A percentile compares a stretch with the other conserved stretches of the same genome.
Conservation (phyloP, 2,888 invertebrate species). For the Bellardia bayeri region DNA sequence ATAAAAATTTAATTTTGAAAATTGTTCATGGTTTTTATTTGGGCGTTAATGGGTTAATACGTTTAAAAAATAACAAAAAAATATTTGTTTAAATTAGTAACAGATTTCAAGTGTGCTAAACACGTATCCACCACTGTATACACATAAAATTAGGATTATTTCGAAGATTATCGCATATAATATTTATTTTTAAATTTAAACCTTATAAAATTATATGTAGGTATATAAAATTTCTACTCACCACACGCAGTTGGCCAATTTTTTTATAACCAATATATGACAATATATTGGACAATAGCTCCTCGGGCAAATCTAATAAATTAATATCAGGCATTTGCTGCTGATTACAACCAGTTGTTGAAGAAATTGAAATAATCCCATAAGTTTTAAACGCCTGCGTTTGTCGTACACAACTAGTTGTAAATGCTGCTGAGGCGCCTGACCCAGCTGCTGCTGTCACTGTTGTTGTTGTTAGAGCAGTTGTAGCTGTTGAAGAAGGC, state of each 20-base stretch:
- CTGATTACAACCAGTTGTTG: slow-evolving; percentile 66
- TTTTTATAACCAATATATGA: slow-evolving; percentile 90
- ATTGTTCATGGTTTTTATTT: too few relatives aligned
- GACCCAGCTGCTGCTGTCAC: slow-evolving; percentile 34
- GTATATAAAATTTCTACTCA: slow-evolving; percentile 84
- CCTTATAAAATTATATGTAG: too few relatives aligned
- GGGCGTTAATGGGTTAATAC: too few relatives aligned
- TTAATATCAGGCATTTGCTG: slow-evolving; percentile 70
- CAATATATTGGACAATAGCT: slow-evolving; percentile 92
- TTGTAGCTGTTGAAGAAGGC: slow-evolving; percentile 58
- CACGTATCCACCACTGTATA: too few relatives aligned
- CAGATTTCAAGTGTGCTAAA: too few relatives aligned
- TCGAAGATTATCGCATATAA: too few relatives aligned
- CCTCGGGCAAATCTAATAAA: slow-evolving; percentile 91
- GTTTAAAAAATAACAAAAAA: too few relatives aligned
- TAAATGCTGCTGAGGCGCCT: slow-evolving; percentile 46
- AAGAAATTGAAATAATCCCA: slow-evolving; percentile 67
- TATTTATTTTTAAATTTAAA: too few relatives aligned
- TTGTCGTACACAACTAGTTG: slow-evolving; percentile 73
- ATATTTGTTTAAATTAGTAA: too few relatives aligned
- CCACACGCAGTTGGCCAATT: slow-evolving; percentile 91
- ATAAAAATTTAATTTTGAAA: too few relatives aligned
- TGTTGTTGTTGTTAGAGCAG: slow-evolving; percentile 58
- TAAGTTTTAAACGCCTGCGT: slow-evolving; percentile 71
- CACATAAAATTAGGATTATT: too few relatives aligned